Conservation (phyloP, 2,113 vertebrate genomes). For the Oncorhynchus kisutch region DNA sequence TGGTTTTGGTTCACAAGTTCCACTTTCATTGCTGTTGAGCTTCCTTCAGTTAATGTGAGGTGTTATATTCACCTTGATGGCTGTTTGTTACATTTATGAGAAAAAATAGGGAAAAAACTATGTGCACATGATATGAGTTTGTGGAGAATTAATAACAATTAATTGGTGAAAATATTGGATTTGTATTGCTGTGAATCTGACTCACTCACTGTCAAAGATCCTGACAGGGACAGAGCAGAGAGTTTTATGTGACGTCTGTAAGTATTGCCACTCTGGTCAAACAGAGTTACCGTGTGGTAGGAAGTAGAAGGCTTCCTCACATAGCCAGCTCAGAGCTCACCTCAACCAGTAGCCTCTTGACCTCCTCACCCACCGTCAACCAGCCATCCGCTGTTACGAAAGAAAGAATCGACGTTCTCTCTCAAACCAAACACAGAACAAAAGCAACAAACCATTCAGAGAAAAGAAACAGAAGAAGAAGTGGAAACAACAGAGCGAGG, state of each 20-base stretch:
- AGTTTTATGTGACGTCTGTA: slow-evolving; percentile 51
- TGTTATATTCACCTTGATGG: not conserved
- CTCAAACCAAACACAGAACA: slow-evolving; percentile 55
- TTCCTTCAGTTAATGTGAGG: slow-evolving; percentile 22
- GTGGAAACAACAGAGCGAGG: slow-evolving; percentile 33
- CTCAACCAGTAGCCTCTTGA: slow-evolving; percentile 20
- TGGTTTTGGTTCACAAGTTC: not conserved
- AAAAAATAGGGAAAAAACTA: slow-evolving; percentile 8
- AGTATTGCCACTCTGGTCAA: slow-evolving; percentile 55
- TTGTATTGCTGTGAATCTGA: too few species aligned
- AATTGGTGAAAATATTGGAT: too few species aligned
- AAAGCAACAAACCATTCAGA: slow-evolving; percentile 57
- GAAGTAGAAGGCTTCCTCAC: slow-evolving; percentile 57
- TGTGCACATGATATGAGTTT: slow-evolving; percentile 13
- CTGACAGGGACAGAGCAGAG: slow-evolving; percentile 29
- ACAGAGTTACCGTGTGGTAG: slow-evolving; percentile 33
- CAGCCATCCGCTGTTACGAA: not conserved
- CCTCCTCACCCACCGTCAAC: not conserved
- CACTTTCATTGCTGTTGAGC: not conserved
- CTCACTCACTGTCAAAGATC: slow-evolving; percentile 2
- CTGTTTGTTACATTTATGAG: slow-evolving; percentile 25
- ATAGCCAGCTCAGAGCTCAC: not conserved
- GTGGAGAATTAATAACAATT: not conserved
- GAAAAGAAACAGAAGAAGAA: slow-evolving; percentile 63
- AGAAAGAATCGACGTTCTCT: slow-evolving; percentile 38